Percentiles rank a stretch among this genome's conserved stretches.
Conservation (phyloP, 2,113 vertebrate species). For the Leiothrix lutea region DNA sequence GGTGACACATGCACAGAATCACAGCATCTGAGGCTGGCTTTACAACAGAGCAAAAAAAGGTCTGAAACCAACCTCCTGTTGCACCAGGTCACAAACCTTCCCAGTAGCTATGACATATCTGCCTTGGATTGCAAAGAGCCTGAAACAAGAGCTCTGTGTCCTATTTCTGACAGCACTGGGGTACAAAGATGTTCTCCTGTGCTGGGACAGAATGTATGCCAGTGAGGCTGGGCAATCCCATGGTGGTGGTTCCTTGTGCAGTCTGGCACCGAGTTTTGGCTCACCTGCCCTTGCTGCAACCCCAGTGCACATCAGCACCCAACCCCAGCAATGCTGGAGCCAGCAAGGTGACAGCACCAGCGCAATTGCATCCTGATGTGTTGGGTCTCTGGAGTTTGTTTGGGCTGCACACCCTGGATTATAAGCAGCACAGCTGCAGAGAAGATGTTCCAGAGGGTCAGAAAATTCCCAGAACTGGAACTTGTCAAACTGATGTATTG, state of each 20-base stretch:
- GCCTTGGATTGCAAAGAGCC: not conserved
- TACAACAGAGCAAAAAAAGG: not conserved
- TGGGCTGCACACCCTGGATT: not conserved
- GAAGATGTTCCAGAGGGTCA: slow-evolving; percentile 10
- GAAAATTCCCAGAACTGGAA: slow-evolving; percentile 49
- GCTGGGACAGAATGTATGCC: not conserved
- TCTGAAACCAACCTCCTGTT: not conserved
- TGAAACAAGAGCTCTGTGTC: not conserved
- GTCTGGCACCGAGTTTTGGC: not conserved
- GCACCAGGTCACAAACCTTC: not conserved
- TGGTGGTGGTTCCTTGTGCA: not conserved
- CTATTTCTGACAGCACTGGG: not conserved
- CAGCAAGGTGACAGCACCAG: rapidly evolving
- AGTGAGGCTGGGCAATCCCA: not conserved
- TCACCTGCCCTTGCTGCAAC: not conserved
- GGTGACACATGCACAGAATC: rapidly evolving
- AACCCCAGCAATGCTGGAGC: rapidly evolving
- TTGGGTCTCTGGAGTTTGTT: not conserved
- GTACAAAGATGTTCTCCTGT: not conserved
- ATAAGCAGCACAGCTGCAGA: not conserved
- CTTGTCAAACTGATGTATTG: slow-evolving; percentile 50
- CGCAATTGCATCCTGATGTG: not conserved
- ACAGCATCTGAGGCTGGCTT: not conserved
- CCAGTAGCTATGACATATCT: not conserved
- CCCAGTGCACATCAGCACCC: not conserved